Percentiles rank a stretch among this genome's conserved stretches.
phyloP scores from a whole-genome alignment of 1,140 invertebrate species.

The Drosophila kepulauana region DNA sequence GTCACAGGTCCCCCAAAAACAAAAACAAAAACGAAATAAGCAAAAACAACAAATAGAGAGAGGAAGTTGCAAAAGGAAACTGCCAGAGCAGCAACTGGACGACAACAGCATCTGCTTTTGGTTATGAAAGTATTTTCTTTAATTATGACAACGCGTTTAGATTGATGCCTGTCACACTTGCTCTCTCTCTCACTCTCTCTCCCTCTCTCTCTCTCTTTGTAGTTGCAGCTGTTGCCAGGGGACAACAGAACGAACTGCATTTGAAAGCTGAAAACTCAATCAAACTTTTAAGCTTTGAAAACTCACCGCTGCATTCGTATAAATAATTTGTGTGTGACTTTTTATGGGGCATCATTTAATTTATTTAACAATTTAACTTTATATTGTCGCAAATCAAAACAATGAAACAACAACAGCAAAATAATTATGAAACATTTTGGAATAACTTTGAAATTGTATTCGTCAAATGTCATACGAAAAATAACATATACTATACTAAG shows the following conservation, averaged over 20 bases:
- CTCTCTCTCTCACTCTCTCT: not conserved
- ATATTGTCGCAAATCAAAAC: too few species aligned
- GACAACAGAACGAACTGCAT: slow-evolving; percentile 15
- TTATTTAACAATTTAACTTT: too few species aligned
- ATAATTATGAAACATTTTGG: too few species aligned
- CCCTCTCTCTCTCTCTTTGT: not conserved
- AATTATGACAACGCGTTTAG: slow-evolving; percentile 49
- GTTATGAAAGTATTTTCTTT: slow-evolving; percentile 53
- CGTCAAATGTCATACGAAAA: not conserved
- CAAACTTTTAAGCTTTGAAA: slow-evolving; percentile 24
- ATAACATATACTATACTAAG: not conserved
- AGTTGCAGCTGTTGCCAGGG: slow-evolving; percentile 14
- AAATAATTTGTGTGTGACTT: too few species aligned
- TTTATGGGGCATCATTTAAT: too few species aligned
- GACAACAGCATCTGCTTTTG: slow-evolving; percentile 40
- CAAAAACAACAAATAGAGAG: not conserved
- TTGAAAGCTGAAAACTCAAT: slow-evolving; percentile 32
- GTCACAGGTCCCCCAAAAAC: slow-evolving; percentile 12
- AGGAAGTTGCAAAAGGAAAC: slow-evolving; percentile 13
- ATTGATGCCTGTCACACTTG: slow-evolving; percentile 41
- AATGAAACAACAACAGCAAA: too few species aligned
- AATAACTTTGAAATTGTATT: too few species aligned
- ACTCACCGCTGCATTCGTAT: not conserved
- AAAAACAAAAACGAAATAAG: not conserved
- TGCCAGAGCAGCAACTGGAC: slow-evolving; percentile 3